Conservation (phyloP, 2,797 vertebrate genomes). For the Karalla daura region DNA sequence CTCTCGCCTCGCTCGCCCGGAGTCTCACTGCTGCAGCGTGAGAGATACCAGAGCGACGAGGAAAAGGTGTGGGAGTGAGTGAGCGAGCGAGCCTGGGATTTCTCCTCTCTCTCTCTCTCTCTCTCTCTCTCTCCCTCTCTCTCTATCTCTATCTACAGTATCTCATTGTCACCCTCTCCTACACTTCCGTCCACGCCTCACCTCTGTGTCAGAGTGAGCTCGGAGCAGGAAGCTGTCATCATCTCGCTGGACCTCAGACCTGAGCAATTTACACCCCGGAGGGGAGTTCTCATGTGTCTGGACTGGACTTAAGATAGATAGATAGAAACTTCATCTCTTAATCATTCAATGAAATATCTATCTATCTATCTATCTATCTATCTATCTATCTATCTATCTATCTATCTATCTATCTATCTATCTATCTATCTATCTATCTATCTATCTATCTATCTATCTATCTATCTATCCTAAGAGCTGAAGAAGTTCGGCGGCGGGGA, state of each 20-base stretch:
- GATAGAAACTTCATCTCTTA: too few relatives aligned
- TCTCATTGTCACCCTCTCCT: conserved; percentile 51
- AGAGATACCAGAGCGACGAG: conserved; percentile 67
- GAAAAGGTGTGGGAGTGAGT: conserved; percentile 84
- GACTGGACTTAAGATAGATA: too few relatives aligned
- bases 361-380: too few relatives aligned
- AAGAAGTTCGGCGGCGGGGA: too few relatives aligned
- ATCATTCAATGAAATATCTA: too few relatives aligned
- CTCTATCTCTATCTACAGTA: conserved; percentile 39
- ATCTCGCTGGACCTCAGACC: conserved; percentile 13
- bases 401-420: too few relatives aligned
- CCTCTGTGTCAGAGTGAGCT: conserved; percentile 39
- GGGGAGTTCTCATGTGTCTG: too few relatives aligned
- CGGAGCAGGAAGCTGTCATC: conserved; percentile 47
- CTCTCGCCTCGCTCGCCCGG: conserved; percentile 58
- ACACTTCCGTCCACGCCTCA: conserved; percentile 69
- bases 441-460: too few relatives aligned
- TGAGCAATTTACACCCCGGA: not conserved
- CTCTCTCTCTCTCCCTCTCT: conserved; percentile 50
- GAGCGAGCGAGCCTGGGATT: conserved; percentile 73
- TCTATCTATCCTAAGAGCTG: too few relatives aligned
- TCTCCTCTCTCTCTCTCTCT: conserved; percentile 52
- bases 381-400: too few relatives aligned
- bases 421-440: too few relatives aligned
- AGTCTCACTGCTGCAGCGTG: conserved; percentile 75